Percentiles rank a stretch among this genome's conserved stretches.
These are phyloP conservation scores for Gasterosteus aculeatus DNA, from an alignment of 2,113 vertebrate genomes.

Conservation along the genomic window DNA sequence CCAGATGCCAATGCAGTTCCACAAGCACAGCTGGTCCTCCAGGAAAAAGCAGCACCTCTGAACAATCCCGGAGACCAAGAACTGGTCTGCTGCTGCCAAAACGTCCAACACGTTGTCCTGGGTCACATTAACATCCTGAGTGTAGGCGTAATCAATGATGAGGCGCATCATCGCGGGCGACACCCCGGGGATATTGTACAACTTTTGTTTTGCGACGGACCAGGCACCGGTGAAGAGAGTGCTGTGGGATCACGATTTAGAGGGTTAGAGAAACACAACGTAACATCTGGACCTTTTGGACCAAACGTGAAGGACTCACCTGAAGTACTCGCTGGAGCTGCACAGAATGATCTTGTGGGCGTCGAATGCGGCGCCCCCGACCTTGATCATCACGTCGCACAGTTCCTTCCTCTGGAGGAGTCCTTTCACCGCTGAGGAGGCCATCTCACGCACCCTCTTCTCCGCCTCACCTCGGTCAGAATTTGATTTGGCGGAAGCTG, in stretches of 20 bases:
- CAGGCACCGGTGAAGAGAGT: constrained; percentile 28
- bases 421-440: neutral
- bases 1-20: constrained; percentile 78
- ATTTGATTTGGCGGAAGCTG: neutral
- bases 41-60: constrained; percentile 84
- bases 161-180: constrained; percentile 17
- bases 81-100: constrained; percentile 82
- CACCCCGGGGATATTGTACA: constrained; percentile 15
- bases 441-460: neutral
- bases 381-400: constrained; percentile 27
- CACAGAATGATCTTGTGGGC: constrained; percentile 41
- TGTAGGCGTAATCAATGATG: constrained; percentile 51
- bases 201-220: neutral
- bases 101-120: constrained; percentile 79
- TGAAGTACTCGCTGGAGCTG: constrained; percentile 35
- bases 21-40: constrained; percentile 78
- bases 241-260: constrained; percentile 16
- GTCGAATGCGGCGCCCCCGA: neutral
- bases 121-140: constrained; percentile 62
- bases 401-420: constrained; percentile 3
- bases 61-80: constrained; percentile 81
- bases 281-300: neutral
- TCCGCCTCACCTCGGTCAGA: neutral
- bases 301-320: constrained; percentile 26
- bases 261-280: neutral